Evolutionary conservation across 2,797 vertebrate genomes (phyloP).

Genomic region (Ceyx erithaca): DNA sequence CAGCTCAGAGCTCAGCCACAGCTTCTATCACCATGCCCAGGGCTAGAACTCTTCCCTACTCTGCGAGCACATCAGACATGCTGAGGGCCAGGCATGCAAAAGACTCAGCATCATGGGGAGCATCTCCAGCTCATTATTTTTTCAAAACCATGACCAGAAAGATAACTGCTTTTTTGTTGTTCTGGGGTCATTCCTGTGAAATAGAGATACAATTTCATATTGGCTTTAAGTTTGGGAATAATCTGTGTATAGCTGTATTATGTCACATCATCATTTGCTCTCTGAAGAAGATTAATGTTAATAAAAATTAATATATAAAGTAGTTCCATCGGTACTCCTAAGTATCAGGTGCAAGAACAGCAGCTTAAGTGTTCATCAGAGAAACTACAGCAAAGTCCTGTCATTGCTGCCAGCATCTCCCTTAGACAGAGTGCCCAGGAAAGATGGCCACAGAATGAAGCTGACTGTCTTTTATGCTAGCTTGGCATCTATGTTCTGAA

Average conservation of each 20-base stretch:
- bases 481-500: background rate
- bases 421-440: background rate
- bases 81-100: background rate
- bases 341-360: background rate
- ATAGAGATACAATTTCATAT: background rate
- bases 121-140: background rate
- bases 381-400: background rate
- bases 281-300: background rate
- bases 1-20: background rate
- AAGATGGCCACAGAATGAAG: background rate
- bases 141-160: background rate
- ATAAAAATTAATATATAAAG: constrained; percentile 37
- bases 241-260: background rate
- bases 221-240: background rate
- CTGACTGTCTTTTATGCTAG: background rate
- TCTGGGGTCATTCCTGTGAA: background rate
- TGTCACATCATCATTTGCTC: background rate
- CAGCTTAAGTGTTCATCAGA: background rate
- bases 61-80: rapidly evolving
- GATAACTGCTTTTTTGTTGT: background rate
- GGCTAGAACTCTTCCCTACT: background rate
- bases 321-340: background rate
- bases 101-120: background rate
- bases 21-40: background rate
- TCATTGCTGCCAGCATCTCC: background rate